Evolutionary conservation across 2,888 invertebrate species (phyloP), one percentile per base, ranked within the genome.

Genomic region (Acleris cristana): DNA sequence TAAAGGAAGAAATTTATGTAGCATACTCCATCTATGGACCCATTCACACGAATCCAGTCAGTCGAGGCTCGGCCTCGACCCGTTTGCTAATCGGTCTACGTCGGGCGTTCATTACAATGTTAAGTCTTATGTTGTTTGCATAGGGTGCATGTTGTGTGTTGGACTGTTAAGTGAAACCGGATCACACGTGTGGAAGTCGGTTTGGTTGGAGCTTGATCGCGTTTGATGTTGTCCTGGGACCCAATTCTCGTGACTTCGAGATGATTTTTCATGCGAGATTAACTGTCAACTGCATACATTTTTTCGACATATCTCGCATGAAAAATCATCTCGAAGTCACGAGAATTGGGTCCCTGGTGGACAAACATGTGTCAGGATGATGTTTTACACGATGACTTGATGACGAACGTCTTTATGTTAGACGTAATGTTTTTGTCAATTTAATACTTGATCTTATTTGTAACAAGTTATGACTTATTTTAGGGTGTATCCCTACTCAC

Each of bases 61-160:
- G 60, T 53, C 71, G 65, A 71, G 73, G 69, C 64, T 68, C 66
- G 79, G 71, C 81, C 83, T 83, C 83, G 83, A 82, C 83, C 82
- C 70, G 79, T 79, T 81, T 81, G 74, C 71, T 68, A 61, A 69
- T 55, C 65, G 34, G 56, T 40, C 44, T 26, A 12, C 45, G 58
- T 58, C 71, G 69, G 69, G 70, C 59, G 69, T 72, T 66, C 70
- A 71, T 34, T 18, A 23, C 14, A 16, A 62, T 26, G 48, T 16
- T 14, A 23, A 54, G 18, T 34, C 53, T 16, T 63, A 58, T 21
- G 2, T 4, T n/a, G 8, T 12, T 0, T 0, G 0, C 12, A 63
- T 63, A 58, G 40, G 58, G 44, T 34, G 12, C 48, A 58, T 14
- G 23, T 45, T 51, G 19, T 18, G 18, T 3, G 8, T 21, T 18